Base-by-base conservation (phyloP, 2,113 vertebrate species). In the Ondatra zibethicus region DNA sequence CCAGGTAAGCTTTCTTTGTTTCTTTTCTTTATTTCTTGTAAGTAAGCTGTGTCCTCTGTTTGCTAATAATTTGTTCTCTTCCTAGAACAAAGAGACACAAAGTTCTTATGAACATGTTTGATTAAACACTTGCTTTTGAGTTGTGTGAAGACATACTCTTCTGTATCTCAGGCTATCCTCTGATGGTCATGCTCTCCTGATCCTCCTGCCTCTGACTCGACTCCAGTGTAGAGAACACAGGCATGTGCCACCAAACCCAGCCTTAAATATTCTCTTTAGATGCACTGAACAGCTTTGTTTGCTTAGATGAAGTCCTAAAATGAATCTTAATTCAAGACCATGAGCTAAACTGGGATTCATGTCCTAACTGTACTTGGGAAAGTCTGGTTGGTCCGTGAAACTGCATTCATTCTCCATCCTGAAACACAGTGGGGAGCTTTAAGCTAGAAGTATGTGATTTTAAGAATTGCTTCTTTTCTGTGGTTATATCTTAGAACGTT, bases 1-100 rank as follows among this genome's bases (percentile, higher is more conserved):
- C 96, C 94, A 97, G 98, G 98, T 99, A 90, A 98, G 96, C 23
- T 52, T 19, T 1, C 10, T 9, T 72, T 31, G 70, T 33, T 52
- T 55, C 14, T 4, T 89, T 13, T 80, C 55, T 21, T 25, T 86
- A 31, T 61, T n/a, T 72, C 13, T 0, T 1, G 5, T 2, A 12
- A 47, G 21, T 33, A 42, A 90, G 70, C 45, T n/a, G 72, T 55
- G 36, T 58, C 88, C 97, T 63, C 31, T 73, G 80, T 94, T 89
- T 91, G 58, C 47, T 72, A 81, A 52, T 93, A 6, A 86, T 42
- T 80, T 92, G 70, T 19, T 92, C 14, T 90, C 72, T 88, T 90
- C 33, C 66, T 73, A 36, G 55, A 45, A 29, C 16, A 52, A n/a
- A 21, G 14, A 75, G 72, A 96, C 47, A 50, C 17, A 31, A 81